A percentile compares a stretch with the other conserved stretches of the same genome.
Conservation (phyloP, 1,140 invertebrate genomes). For the Delia radicum region DNA sequence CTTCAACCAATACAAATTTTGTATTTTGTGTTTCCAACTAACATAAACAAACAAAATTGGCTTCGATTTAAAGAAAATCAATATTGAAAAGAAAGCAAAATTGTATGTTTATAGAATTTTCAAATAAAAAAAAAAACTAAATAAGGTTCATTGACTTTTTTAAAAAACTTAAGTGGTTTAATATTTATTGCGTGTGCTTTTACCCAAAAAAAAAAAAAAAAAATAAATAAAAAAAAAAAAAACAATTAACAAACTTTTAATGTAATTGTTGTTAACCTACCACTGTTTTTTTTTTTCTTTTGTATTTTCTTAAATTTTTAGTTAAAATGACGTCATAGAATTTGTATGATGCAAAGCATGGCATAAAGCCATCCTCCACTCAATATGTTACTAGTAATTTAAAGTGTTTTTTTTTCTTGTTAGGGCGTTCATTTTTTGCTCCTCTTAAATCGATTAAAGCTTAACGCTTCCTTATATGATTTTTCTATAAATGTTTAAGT, state of each 20-base stretch:
- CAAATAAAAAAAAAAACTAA: not conserved
- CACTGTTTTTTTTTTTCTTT: not conserved
- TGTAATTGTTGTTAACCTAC: not conserved
- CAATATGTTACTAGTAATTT: not conserved
- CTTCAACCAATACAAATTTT: not conserved
- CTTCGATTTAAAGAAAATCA: not conserved
- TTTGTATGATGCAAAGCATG: not conserved
- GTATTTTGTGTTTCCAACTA: not conserved
- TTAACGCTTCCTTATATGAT: not conserved
- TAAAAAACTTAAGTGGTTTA: not conserved
- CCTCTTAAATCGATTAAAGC: not conserved
- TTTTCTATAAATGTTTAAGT: not conserved
- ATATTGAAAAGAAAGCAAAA: not conserved
- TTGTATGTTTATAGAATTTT: not conserved
- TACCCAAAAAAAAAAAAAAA: not conserved
- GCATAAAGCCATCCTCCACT: not conserved
- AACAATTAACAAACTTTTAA: not conserved
- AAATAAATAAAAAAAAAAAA: not conserved
- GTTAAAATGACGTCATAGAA: not conserved
- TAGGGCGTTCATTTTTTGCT: not conserved
- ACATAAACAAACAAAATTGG: not conserved
- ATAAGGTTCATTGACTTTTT: not conserved
- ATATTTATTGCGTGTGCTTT: not conserved
- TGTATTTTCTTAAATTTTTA: not conserved
- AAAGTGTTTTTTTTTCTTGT: not conserved